A percentile compares a stretch with the other conserved stretches of the same genome.
These are phyloP conservation scores for Oscheius sp. DNA, from an alignment of 2,888 invertebrate genomes.

Conservation along the genomic window DNA sequence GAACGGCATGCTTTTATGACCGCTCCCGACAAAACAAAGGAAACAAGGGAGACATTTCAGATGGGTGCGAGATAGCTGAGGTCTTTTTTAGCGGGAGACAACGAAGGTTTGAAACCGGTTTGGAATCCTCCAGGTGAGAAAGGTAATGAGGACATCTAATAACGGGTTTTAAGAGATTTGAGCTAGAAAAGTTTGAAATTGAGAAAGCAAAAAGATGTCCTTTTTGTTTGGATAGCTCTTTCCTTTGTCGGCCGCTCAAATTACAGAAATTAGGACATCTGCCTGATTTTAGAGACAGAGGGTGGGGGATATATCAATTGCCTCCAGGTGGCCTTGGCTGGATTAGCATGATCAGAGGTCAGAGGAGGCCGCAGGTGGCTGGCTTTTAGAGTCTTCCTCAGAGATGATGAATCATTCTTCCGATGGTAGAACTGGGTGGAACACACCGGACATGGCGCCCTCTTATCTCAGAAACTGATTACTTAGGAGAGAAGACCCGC, in stretches of 20 bases:
- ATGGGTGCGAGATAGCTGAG: neutral
- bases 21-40: no score
- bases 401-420: neutral
- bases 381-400: neutral
- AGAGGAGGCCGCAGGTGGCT: conserved; percentile 25
- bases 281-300: neutral
- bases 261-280: conserved; percentile 17
- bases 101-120: neutral
- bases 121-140: no score
- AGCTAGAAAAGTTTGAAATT: neutral
- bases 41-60: neutral
- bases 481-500: neutral
- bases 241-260: conserved; percentile 2
- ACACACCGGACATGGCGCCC: conserved; percentile 3
- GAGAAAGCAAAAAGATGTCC: neutral
- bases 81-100: neutral
- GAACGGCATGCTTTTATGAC: no score
- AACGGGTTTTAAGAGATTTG: neutral
- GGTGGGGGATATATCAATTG: conserved; percentile 3
- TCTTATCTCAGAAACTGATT: conserved; percentile 11
- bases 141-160: neutral
- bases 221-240: neutral
- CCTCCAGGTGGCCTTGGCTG: neutral
- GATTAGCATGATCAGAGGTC: conserved; percentile 29
- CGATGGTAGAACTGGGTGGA: neutral